A percentile compares a stretch with the other conserved stretches of the same genome.
These are phyloP conservation scores for Microplitis manilae DNA, from an alignment of 2,888 invertebrate genomes.

Conservation along the genomic window DNA sequence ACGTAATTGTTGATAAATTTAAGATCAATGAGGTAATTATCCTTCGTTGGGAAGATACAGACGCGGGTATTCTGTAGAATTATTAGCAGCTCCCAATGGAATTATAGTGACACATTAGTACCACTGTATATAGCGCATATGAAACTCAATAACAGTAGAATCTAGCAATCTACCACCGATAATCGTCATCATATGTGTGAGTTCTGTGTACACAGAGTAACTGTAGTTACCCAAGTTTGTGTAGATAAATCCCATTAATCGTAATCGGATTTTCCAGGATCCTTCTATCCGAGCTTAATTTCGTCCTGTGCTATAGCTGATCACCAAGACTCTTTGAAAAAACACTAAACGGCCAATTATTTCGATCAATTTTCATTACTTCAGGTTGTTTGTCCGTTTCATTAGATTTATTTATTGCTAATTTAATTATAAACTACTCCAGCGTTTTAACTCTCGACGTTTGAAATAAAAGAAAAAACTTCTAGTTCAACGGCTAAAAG, in stretches of 20 bases:
- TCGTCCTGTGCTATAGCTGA: not conserved
- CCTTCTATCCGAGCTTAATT: not conserved
- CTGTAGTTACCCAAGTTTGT: not conserved
- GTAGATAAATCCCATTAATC: not conserved
- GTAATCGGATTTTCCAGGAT: not conserved
- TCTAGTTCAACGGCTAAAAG: no score
- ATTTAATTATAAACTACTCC: not conserved
- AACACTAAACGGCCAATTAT: not conserved
- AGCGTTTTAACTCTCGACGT: no score
- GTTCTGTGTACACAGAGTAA: not conserved
- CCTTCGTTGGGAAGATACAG: not conserved
- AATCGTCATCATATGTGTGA: not conserved
- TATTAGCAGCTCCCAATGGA: not conserved
- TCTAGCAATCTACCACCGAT: not conserved
- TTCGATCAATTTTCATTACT: not conserved
- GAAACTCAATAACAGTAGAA: not conserved
- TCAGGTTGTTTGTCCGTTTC: not conserved
- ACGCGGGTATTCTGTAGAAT: not conserved
- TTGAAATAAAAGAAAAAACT: no score
- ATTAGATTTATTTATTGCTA: not conserved
- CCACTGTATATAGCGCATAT: not conserved
- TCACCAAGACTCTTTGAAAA: not conserved
- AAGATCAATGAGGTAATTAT: not conserved
- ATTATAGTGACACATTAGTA: not conserved
- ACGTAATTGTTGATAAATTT: not conserved